These are phyloP conservation scores for Alviniconcha marisindica DNA, from an alignment of 1,140 invertebrate species.

Conservation along the genomic window DNA sequence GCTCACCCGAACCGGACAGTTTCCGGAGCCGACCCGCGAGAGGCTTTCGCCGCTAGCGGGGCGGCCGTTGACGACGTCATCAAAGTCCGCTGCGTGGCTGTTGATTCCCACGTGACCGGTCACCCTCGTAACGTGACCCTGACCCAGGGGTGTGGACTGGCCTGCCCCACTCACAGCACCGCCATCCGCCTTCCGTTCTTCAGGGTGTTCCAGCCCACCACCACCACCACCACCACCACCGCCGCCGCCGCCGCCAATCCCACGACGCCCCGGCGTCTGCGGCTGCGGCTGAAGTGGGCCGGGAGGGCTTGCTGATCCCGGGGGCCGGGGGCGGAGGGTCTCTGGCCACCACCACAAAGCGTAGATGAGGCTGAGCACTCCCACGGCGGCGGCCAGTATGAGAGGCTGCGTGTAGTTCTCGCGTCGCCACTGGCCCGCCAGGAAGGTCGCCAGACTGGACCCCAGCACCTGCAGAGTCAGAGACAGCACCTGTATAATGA, in stretches of 20 bases:
- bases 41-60: too few relatives aligned
- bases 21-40: too few relatives aligned
- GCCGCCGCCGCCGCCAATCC: too few relatives aligned
- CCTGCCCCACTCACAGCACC: too few relatives aligned
- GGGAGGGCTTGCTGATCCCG: not conserved
- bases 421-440: not conserved
- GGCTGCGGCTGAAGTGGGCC: too few relatives aligned
- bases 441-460: not conserved
- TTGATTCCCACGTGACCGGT: not conserved
- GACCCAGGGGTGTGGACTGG: too few relatives aligned
- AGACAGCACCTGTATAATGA: too few relatives aligned
- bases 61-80: too few relatives aligned
- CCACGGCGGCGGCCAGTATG: not conserved
- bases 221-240: too few relatives aligned
- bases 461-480: conserved; percentile 18
- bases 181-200: not conserved
- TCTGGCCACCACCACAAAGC: conserved; percentile 25
- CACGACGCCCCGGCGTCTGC: too few relatives aligned
- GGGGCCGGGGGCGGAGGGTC: not conserved
- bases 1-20: too few relatives aligned
- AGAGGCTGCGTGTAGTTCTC: conserved; percentile 1
- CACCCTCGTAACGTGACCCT: not conserved
- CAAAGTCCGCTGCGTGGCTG: too few relatives aligned
- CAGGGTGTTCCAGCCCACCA: not conserved
- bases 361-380: not conserved